Evolutionary conservation across 2,113 vertebrate genomes (phyloP).

Genomic region (Entosphenus tridentatus): DNA sequence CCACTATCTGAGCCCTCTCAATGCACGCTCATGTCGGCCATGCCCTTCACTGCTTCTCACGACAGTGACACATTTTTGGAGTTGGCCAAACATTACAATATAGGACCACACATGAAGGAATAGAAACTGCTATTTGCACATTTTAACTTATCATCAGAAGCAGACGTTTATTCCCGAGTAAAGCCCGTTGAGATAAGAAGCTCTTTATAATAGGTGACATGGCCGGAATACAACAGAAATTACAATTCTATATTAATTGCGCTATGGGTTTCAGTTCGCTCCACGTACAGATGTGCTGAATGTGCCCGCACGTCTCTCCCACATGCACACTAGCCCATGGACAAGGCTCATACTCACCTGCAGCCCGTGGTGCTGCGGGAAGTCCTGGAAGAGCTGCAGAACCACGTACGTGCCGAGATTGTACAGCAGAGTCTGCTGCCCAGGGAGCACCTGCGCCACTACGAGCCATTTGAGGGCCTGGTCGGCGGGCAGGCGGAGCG

Average conservation of each 20-base stretch:
- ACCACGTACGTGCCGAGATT: constrained; percentile 28
- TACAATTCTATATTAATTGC: neutral
- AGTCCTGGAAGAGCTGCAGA: constrained; percentile 28
- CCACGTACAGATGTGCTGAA: neutral
- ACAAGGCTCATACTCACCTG: constrained; percentile 17
- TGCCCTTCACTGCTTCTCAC: no score
- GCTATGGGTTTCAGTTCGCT: neutral
- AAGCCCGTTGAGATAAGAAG: neutral
- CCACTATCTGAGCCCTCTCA: no score
- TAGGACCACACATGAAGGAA: no score
- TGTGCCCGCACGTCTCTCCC: neutral
- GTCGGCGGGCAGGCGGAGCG: constrained; percentile 35
- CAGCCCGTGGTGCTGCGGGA: constrained; percentile 39
- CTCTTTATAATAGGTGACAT: neutral
- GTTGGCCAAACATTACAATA: no score
- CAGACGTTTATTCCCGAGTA: no score
- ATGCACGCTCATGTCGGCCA: no score
- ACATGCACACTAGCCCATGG: no score
- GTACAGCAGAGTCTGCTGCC: constrained; percentile 27
- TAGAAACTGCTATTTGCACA: no score
- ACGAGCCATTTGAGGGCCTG: constrained; percentile 38
- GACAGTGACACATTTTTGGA: no score
- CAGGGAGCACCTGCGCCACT: constrained; percentile 27
- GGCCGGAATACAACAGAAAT: neutral
- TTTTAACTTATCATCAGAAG: no score